phyloP scores from a whole-genome alignment of 2,113 vertebrate genomes.

The Meles meles region DNA sequence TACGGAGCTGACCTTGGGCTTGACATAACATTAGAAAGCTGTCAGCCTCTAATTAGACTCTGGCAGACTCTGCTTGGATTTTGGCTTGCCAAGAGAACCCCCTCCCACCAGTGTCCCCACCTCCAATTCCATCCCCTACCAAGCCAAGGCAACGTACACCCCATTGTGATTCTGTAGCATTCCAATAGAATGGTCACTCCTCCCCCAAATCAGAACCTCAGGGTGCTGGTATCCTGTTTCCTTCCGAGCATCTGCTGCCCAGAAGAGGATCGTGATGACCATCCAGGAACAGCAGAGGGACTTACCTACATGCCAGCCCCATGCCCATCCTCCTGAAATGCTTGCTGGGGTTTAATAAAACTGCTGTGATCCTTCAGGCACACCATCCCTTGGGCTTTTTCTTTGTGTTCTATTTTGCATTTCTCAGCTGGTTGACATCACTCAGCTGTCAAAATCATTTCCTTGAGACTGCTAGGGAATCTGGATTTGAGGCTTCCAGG shows the following conservation, averaged over 20 bases:
- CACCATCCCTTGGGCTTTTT: not conserved
- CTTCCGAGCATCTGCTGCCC: not conserved
- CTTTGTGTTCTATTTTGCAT: constrained; percentile 45
- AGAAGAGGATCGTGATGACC: not conserved
- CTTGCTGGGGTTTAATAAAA: not conserved
- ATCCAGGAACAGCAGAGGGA: not conserved
- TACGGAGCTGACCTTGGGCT: not conserved
- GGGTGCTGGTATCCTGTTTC: not conserved
- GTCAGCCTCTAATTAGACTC: constrained; percentile 21
- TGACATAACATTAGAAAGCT: not conserved
- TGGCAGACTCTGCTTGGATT: not conserved
- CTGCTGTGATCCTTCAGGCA: not conserved
- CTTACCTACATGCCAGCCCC: not conserved
- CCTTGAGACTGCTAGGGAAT: constrained; percentile 21
- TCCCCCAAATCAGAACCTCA: not conserved
- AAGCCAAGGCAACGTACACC: fast-evolving
- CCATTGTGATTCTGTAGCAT: not conserved
- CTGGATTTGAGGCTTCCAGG: not conserved
- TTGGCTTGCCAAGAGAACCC: not conserved
- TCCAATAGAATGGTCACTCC: not conserved
- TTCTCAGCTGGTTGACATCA: constrained; percentile 31
- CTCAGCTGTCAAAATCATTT: constrained; percentile 54
- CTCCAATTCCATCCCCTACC: not conserved
- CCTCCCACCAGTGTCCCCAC: not conserved
- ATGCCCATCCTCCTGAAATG: not conserved